Percentiles rank a stretch among this genome's conserved stretches.
These are phyloP conservation scores for Shinisaurus crocodilurus DNA, from an alignment of 2,113 vertebrate species.

Conservation along the genomic window DNA sequence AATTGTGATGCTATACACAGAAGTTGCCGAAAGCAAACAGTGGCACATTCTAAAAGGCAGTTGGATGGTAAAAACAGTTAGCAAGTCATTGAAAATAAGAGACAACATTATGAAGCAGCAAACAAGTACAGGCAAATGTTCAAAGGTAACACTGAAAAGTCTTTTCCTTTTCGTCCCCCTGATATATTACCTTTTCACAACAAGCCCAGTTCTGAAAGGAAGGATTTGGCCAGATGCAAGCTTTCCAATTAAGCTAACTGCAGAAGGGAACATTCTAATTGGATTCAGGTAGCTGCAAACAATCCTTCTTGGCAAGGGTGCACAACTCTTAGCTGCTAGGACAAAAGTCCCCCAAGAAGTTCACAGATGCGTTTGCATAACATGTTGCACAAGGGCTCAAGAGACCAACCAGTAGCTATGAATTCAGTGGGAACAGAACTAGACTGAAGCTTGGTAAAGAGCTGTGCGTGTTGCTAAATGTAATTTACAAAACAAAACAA, in stretches of 20 bases:
- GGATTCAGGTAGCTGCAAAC: slow-evolving; percentile 3
- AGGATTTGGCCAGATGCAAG: slow-evolving; percentile 15
- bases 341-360: slow-evolving; percentile 26
- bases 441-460: background rate
- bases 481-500: background rate
- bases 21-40: slow-evolving; percentile 3
- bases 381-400: background rate
- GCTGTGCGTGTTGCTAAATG: background rate
- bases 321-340: slow-evolving; percentile 6
- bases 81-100: slow-evolving; percentile 2
- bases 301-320: slow-evolving; percentile 14
- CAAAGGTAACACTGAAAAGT: slow-evolving; percentile 19
- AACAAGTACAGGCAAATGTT: slow-evolving; percentile 15
- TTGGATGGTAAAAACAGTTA: background rate
- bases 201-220: slow-evolving; percentile 12
- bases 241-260: slow-evolving; percentile 26
- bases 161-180: background rate
- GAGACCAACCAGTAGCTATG: background rate
- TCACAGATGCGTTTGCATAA: slow-evolving; percentile 30
- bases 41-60: background rate
- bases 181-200: slow-evolving; percentile 20
- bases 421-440: background rate
- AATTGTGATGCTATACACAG: slow-evolving; percentile 15
- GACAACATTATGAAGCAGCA: background rate
- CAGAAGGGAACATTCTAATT: slow-evolving; percentile 30